A percentile compares a stretch with the other conserved stretches of the same genome.
These are phyloP conservation scores for Limnephilus auricula DNA, from an alignment of 2,888 invertebrate genomes.

Conservation along the genomic window DNA sequence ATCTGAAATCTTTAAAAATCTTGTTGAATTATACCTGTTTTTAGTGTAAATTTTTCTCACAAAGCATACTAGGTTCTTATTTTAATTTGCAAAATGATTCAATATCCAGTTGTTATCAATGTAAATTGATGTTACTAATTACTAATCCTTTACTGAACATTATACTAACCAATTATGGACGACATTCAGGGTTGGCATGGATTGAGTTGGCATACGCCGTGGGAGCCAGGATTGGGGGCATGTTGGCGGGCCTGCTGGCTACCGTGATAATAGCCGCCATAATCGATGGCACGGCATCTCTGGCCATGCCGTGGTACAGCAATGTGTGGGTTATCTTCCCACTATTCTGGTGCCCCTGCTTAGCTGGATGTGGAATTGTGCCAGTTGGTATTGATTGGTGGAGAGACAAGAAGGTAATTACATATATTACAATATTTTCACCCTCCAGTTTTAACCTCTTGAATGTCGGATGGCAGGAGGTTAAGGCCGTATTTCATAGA, in stretches of 20 bases:
- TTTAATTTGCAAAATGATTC: too few species aligned
- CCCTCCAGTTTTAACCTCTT: too few species aligned
- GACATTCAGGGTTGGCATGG: conserved; percentile 48
- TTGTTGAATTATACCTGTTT: too few species aligned
- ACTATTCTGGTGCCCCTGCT: conserved; percentile 61
- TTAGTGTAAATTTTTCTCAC: too few species aligned
- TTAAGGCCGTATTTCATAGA: too few species aligned
- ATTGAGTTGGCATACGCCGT: conserved; percentile 58
- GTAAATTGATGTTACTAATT: neutral
- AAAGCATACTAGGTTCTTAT: too few species aligned
- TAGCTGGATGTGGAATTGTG: conserved; percentile 47
- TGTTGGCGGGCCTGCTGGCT: conserved; percentile 49
- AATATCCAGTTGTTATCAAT: too few species aligned
- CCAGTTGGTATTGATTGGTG: conserved; percentile 52
- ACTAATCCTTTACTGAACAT: neutral
- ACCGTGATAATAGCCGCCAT: conserved; percentile 47
- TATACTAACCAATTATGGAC: neutral
- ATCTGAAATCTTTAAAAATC: too few species aligned
- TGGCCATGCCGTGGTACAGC: conserved; percentile 63
- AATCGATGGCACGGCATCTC: conserved; percentile 51
- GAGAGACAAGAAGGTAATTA: conserved; percentile 59
- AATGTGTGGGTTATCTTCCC: conserved; percentile 63
- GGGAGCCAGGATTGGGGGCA: conserved; percentile 45
- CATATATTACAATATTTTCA: neutral
- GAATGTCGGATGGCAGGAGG: too few species aligned